These are phyloP conservation scores for Trididemnum clinides DNA, from an alignment of 23 tunicate species.

Conservation along the genomic window DNA sequence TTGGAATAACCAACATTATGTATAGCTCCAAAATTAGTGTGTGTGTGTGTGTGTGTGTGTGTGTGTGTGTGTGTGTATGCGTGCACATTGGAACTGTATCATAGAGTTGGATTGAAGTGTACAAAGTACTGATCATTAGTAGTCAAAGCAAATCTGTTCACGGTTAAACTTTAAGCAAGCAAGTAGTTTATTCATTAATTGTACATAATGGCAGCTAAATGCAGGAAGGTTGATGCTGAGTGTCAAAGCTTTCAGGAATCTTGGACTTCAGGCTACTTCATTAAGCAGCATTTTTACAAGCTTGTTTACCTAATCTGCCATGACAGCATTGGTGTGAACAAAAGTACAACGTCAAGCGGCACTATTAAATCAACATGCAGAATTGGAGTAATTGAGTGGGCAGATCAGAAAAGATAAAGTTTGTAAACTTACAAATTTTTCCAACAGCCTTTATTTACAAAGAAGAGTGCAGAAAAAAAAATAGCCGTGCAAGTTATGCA, in stretches of 20 bases:
- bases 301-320: neutral
- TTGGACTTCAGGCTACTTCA: too few species aligned
- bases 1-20: too few species aligned
- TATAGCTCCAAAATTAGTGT: too few species aligned
- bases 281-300: neutral
- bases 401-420: too few species aligned
- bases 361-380: neutral
- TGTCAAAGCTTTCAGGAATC: neutral
- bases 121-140: too few species aligned
- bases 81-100: too few species aligned
- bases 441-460: neutral
- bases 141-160: neutral
- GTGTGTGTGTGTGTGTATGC: too few species aligned
- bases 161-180: neutral
- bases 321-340: neutral
- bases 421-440: too few species aligned
- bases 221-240: neutral
- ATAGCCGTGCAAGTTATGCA: neutral
- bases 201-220: neutral
- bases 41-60: too few species aligned
- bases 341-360: neutral
- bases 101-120: too few species aligned
- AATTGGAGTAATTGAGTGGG: neutral
- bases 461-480: neutral
- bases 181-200: too few species aligned